Evolutionary conservation across 2,113 vertebrate species (phyloP).

Genomic region (Condylura cristata): DNA sequence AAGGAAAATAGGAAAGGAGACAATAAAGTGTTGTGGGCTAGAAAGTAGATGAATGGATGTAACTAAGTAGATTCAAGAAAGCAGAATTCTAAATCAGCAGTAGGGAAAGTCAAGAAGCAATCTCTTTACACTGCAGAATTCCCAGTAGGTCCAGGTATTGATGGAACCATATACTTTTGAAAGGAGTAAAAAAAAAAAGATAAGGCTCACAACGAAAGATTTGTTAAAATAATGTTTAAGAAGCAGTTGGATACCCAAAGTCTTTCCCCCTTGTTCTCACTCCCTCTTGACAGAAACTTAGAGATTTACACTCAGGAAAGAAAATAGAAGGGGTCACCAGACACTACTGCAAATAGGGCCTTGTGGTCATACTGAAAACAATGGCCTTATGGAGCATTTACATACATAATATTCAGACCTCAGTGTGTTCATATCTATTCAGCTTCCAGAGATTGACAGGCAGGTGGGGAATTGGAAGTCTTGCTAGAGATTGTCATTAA

Average conservation of each 20-base stretch:
- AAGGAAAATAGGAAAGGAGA: constrained; percentile 26
- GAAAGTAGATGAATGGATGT: background rate
- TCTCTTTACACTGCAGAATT: background rate
- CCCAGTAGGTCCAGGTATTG: background rate
- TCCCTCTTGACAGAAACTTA: background rate
- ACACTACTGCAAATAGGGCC: background rate
- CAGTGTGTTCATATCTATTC: background rate
- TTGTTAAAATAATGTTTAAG: background rate
- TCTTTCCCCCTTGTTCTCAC: background rate
- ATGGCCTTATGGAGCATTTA: background rate
- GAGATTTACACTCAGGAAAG: background rate
- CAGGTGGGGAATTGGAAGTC: background rate
- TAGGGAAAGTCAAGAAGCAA: background rate
- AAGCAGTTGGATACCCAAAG: background rate
- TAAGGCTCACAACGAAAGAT: background rate
- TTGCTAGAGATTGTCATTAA: background rate
- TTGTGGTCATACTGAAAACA: background rate
- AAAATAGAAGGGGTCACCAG: background rate
- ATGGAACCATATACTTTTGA: background rate
- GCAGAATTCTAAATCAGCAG: constrained; percentile 28
- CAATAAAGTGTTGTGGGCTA: background rate
- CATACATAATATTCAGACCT: background rate
- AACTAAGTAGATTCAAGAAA: background rate
- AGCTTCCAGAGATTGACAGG: background rate
- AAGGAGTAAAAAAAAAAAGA: background rate